Evolutionary conservation across 2,888 invertebrate genomes (phyloP).

Genomic region (Tineola bisselliella): DNA sequence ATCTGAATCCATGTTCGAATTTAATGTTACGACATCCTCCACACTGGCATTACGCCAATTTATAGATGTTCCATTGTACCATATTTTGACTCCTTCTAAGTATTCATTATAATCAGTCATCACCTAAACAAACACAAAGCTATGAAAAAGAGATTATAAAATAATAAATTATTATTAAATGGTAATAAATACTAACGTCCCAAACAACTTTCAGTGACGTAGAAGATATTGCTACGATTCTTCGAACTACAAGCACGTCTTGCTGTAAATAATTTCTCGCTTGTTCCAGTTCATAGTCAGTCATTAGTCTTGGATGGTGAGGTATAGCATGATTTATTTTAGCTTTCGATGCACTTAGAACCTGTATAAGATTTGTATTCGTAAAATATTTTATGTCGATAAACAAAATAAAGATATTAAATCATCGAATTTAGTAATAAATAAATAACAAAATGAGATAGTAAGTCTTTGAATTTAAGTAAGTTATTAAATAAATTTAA

Average conservation of each 20-base stretch:
- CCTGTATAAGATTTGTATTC: background rate
- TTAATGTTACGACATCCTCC: slow-evolving; percentile 38
- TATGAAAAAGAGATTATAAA: background rate
- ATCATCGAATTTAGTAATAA: no score
- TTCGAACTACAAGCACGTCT: slow-evolving; percentile 79
- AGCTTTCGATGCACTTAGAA: background rate
- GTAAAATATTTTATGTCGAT: background rate
- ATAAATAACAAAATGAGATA: no score
- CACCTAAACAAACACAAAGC: slow-evolving; percentile 31
- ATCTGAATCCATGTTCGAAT: slow-evolving; percentile 33
- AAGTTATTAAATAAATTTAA: background rate
- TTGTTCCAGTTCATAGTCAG: slow-evolving; percentile 80
- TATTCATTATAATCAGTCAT: slow-evolving; percentile 64
- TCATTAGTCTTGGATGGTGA: slow-evolving; percentile 58
- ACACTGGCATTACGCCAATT: slow-evolving; percentile 53
- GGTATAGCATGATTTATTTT: slow-evolving; percentile 32
- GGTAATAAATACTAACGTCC: slow-evolving; percentile 70
- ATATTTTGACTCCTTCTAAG: slow-evolving; percentile 77
- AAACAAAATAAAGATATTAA: no score
- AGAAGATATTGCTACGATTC: slow-evolving; percentile 74
- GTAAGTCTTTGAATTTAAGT: background rate
- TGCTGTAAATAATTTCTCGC: slow-evolving; percentile 81
- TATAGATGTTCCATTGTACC: slow-evolving; percentile 57
- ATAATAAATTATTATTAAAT: background rate
- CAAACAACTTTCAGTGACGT: slow-evolving; percentile 82